Evolutionary conservation across 2,113 vertebrate species (phyloP).

Genomic region (Apodemus sylvaticus): DNA sequence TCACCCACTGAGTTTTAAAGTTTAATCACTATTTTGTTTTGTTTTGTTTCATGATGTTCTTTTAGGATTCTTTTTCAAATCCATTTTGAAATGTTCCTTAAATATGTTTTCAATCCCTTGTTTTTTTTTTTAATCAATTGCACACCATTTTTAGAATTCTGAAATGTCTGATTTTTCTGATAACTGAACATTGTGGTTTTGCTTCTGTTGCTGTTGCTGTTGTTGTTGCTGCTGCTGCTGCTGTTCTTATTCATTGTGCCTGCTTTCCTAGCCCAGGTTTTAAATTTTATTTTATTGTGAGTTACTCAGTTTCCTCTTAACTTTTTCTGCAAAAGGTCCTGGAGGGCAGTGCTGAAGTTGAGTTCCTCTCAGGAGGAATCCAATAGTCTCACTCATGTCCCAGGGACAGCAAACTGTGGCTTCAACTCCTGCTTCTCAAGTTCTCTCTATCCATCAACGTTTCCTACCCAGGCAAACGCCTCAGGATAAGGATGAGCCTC

Average conservation of each 20-base stretch:
- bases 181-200: background rate
- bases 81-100: background rate
- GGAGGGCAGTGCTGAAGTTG: background rate
- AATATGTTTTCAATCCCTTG: background rate
- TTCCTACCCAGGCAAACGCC: background rate
- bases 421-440: background rate
- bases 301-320: conserved; percentile 33
- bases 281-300: conserved; percentile 44
- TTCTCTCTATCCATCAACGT: background rate
- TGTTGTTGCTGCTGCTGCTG: background rate
- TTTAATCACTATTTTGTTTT: background rate
- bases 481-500: background rate
- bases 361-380: conserved; percentile 21
- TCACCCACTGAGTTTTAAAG: background rate
- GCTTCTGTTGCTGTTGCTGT: background rate
- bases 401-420: background rate
- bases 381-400: background rate
- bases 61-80: background rate
- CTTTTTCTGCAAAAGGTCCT: conserved; percentile 32
- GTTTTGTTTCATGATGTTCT: background rate
- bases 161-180: conserved; percentile 7
- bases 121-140: background rate
- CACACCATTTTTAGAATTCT: background rate
- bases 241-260: background rate
- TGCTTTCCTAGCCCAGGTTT: background rate